phyloP scores from a whole-genome alignment of 2,113 vertebrate species.

The Todiramphus saurophagus region DNA sequence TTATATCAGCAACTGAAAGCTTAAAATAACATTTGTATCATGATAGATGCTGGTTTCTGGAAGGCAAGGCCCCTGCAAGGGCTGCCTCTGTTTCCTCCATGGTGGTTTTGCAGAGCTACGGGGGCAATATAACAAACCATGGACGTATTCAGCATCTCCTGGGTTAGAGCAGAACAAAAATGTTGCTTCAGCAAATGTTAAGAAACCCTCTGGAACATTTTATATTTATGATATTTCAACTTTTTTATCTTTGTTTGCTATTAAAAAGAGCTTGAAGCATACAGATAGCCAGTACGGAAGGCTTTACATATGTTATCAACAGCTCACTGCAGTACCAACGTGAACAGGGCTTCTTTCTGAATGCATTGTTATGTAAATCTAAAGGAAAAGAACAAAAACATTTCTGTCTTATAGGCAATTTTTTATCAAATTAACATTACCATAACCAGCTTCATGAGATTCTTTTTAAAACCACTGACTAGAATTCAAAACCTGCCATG shows the following conservation, averaged over 20 bases:
- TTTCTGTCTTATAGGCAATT: not conserved
- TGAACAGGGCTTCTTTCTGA: not conserved
- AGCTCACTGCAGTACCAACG: not conserved
- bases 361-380: not conserved
- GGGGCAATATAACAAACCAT: fast-evolving
- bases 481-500: not conserved
- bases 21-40: not conserved
- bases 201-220: not conserved
- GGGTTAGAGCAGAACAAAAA: not conserved
- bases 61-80: fast-evolving
- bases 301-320: not conserved
- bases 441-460: not conserved
- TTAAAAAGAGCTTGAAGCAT: not conserved
- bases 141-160: fast-evolving
- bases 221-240: not conserved
- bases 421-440: not conserved
- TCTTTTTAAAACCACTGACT: not conserved
- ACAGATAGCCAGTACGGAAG: fast-evolving
- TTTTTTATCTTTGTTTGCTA: not conserved
- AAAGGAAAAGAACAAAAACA: not conserved
- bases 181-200: not conserved
- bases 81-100: fast-evolving
- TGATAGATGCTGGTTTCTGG: not conserved
- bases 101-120: not conserved
- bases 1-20: not conserved